Evolutionary conservation across 2,888 invertebrate species (phyloP).

Genomic region (Hylaea fasciaria): DNA sequence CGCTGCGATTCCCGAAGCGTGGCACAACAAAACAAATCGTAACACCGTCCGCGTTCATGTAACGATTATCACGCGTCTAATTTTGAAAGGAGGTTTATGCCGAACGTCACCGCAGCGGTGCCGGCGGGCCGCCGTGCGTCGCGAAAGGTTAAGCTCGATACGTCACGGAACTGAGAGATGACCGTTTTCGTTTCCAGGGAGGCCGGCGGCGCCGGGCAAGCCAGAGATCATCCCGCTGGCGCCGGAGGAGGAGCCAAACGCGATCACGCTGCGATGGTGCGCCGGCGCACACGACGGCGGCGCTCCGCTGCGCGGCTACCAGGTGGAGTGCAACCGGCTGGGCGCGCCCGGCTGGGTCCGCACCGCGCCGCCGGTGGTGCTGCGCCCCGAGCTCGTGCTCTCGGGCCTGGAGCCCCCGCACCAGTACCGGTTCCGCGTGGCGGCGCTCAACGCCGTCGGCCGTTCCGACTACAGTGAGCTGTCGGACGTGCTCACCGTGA

Average conservation of each 20-base stretch:
- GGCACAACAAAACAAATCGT: constrained; percentile 84
- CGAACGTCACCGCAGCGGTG: constrained; percentile 59
- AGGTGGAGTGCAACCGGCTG: constrained; percentile 88
- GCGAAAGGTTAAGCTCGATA: constrained; percentile 49
- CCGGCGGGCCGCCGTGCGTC: constrained; percentile 43
- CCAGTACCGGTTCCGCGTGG: constrained; percentile 95
- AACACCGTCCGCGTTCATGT: constrained; percentile 77
- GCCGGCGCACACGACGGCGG: constrained; percentile 94
- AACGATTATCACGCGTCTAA: constrained; percentile 79
- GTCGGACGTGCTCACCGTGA: constrained; percentile 94
- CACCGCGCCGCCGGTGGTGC: constrained; percentile 89
- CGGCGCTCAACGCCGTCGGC: constrained; percentile 96
- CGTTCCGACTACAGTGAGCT: constrained; percentile 93
- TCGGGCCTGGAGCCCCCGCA: constrained; percentile 94
- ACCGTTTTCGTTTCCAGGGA: constrained; percentile 83
- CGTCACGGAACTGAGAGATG: constrained; percentile 37
- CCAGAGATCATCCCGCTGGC: constrained; percentile 90
- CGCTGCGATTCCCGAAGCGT: constrained; percentile 77
- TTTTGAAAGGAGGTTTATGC: constrained; percentile 76
- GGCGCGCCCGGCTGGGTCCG: constrained; percentile 94
- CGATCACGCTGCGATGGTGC: constrained; percentile 93
- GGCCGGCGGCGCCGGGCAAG: constrained; percentile 92
- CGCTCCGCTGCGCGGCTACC: constrained; percentile 92
- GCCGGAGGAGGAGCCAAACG: constrained; percentile 91
- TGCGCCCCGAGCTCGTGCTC: constrained; percentile 90